Base-by-base conservation (phyloP, 1,140 invertebrate genomes). In the Brachionus plicatilis region DNA sequence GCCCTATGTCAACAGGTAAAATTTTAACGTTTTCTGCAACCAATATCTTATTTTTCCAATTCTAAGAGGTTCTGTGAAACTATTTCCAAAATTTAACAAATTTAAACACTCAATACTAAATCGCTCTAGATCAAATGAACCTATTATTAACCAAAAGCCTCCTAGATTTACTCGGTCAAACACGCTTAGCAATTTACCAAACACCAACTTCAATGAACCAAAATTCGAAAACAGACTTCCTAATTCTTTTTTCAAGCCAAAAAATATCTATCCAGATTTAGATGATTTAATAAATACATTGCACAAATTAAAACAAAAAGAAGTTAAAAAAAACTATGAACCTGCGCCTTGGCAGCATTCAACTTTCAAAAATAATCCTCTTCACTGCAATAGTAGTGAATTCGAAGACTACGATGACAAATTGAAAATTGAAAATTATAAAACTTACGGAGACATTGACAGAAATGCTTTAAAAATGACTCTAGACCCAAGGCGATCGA, bases 371-470 rank as follows among this genome's bases (percentile, higher is more conserved):
- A 50, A 76, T 27, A 76, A 76, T 50, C 72, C 72, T 12, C 24
- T 76, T 0, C 72, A 76, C 50, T 76, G 45, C 12, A 27, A 45
- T 6, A 50, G 20, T 6, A 50, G 45, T 50, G 72, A 76, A 50
- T 76, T 50, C 27, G 72, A 76, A 50, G 45, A 76, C n/a, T 50
- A 76, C 27, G 20, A 76, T 27, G 72, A 76, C 11, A 47, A 50
- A 76, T 29, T 76, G 9, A 50, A 27, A 50, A 50, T 76, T 50
- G 20, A 76, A 76, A 76, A 76, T 72, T 72, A 72, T 72, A 41
- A 72, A 41, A 72, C 68, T 17, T 72, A 72, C 17, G 68, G 68
- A 20, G 33, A 72, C 9, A 72, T 72, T 20, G 37, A 72, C 41
- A 72, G 37, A 20, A 43, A 72, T 3, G 33, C n/a, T 43, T 72